phyloP scores from a whole-genome alignment of 2,888 invertebrate genomes.

The Sarcophaga subvicina region DNA sequence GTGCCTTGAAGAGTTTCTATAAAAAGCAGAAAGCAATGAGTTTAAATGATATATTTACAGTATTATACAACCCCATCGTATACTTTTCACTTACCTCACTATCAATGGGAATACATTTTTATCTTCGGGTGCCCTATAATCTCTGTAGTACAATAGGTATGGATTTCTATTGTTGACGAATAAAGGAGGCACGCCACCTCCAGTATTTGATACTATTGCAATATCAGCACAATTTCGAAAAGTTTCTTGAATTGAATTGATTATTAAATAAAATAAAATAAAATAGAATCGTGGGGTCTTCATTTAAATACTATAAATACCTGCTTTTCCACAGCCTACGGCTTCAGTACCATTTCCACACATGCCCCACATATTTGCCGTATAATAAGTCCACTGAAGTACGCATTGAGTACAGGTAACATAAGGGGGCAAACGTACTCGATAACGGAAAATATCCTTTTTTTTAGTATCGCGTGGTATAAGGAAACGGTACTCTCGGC shows the following conservation, averaged over 20 bases:
- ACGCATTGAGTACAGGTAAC: slow-evolving; percentile 94
- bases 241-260: slow-evolving; percentile 84
- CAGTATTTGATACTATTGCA: slow-evolving; percentile 90
- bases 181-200: slow-evolving; percentile 87
- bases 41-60: neutral
- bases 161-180: slow-evolving; percentile 88
- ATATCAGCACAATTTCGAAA: slow-evolving; percentile 96
- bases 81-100: slow-evolving; percentile 84
- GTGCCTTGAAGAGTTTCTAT: slow-evolving; percentile 76
- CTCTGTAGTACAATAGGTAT: slow-evolving; percentile 89
- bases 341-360: slow-evolving; percentile 93
- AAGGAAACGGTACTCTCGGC: slow-evolving; percentile 86
- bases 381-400: slow-evolving; percentile 96
- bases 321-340: slow-evolving; percentile 93
- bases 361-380: slow-evolving; percentile 94
- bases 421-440: slow-evolving; percentile 90
- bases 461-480: slow-evolving; percentile 89
- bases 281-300: too few relatives aligned
- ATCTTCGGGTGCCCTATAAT: slow-evolving; percentile 84
- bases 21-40: slow-evolving; percentile 73
- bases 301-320: slow-evolving; percentile 68
- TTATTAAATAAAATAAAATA: slow-evolving; percentile 2
- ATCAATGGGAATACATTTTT: slow-evolving; percentile 88
- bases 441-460: slow-evolving; percentile 86
- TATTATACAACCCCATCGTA: neutral